Conservation (phyloP, 2,888 invertebrate genomes). For the Leptopilina drosophilae region DNA sequence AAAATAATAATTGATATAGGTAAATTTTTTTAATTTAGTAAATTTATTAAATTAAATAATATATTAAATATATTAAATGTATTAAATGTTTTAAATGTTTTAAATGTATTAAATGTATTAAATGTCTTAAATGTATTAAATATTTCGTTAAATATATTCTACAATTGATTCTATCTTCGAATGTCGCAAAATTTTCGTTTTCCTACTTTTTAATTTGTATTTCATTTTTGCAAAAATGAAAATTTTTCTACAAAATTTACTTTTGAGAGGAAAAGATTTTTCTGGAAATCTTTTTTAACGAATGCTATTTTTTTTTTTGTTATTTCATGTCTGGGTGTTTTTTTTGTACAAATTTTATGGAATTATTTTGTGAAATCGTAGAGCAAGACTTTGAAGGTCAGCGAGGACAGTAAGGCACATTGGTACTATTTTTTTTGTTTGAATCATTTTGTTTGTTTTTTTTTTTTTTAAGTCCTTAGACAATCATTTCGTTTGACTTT, state of each 20-base stretch:
- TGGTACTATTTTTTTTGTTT: constrained; percentile 42
- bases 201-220: not conserved
- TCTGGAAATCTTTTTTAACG: too few species aligned
- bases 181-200: not conserved
- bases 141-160: too few species aligned
- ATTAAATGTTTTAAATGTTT: not conserved
- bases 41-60: not conserved
- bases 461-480: constrained; percentile 29
- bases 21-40: not conserved
- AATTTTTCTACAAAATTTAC: too few species aligned
- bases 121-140: too few species aligned
- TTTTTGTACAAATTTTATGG: not conserved
- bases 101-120: too few species aligned
- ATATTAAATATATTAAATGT: too few species aligned
- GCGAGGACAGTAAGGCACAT: constrained; percentile 45
- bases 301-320: too few species aligned
- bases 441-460: constrained; percentile 41
- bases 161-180: too few species aligned
- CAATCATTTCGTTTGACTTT: not conserved
- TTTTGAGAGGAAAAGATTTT: too few species aligned
- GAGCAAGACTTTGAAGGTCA: constrained; percentile 1
- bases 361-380: constrained; percentile 13
- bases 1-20: not conserved
- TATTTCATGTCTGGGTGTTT: not conserved
- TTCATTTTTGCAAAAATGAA: not conserved